Evolutionary conservation across 1,140 invertebrate species (phyloP).

Genomic region (Drosophila aff.): DNA sequence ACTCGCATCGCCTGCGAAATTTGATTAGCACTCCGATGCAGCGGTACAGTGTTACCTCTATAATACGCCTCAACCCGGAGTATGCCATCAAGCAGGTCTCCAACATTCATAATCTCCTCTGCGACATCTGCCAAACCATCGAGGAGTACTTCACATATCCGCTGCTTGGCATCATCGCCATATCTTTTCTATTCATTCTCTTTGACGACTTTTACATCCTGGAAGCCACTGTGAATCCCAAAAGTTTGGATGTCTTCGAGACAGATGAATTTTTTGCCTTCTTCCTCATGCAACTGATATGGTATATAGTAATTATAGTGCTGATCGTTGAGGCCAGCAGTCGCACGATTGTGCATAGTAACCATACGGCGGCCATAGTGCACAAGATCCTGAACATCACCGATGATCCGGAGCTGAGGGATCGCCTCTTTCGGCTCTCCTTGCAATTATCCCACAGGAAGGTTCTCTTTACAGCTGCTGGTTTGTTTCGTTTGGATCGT

Average conservation of each 20-base stretch:
- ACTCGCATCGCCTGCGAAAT: conserved; percentile 54
- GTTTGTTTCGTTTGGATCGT: conserved; percentile 78
- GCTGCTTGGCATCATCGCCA: conserved; percentile 75
- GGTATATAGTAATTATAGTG: conserved; percentile 81
- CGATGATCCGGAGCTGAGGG: conserved; percentile 69
- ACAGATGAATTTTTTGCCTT: conserved; percentile 82
- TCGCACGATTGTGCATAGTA: conserved; percentile 68
- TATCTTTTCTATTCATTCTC: conserved; percentile 80
- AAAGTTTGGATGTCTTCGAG: conserved; percentile 70
- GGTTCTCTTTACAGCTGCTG: conserved; percentile 77
- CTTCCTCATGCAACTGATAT: conserved; percentile 75
- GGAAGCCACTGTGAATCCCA: conserved; percentile 72
- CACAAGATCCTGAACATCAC: conserved; percentile 81
- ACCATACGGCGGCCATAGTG: conserved; percentile 66
- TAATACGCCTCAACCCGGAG: conserved; percentile 78
- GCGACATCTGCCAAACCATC: conserved; percentile 79
- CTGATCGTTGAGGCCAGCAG: conserved; percentile 80
- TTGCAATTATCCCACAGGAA: conserved; percentile 74
- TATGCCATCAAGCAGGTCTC: conserved; percentile 75
- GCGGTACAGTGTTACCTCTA: conserved; percentile 76
- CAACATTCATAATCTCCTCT: conserved; percentile 80
- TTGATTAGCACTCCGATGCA: conserved; percentile 60
- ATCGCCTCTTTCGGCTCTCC: conserved; percentile 72
- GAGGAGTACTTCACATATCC: conserved; percentile 84
- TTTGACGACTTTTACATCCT: conserved; percentile 83